Evolutionary conservation across 2,113 vertebrate species (phyloP).

Genomic region (Vidua chalybeata): DNA sequence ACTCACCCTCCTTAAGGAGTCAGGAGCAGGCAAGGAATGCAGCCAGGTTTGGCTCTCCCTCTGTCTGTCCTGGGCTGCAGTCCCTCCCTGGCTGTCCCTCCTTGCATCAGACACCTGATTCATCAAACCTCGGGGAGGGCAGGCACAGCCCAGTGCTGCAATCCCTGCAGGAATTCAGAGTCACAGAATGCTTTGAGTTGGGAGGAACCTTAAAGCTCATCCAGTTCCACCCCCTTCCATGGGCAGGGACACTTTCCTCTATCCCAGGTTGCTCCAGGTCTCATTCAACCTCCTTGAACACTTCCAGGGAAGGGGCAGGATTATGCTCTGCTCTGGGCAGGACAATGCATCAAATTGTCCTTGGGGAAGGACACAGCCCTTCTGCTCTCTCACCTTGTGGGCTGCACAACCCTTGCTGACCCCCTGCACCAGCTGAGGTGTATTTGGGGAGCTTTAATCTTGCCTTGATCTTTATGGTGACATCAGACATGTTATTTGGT

Average conservation of each 20-base stretch:
- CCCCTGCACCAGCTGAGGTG: not conserved
- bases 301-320: not conserved
- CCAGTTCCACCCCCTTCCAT: not conserved
- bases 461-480: not conserved
- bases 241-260: not conserved
- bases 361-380: not conserved
- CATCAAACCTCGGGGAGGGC: not conserved
- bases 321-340: not conserved
- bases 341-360: not conserved
- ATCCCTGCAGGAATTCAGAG: not conserved
- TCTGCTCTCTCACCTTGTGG: not conserved
- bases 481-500: not conserved
- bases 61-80: not conserved
- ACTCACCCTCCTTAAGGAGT: not conserved
- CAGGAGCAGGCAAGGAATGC: not conserved
- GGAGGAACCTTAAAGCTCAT: not conserved
- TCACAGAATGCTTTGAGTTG: not conserved
- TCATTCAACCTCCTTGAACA: rapidly evolving
- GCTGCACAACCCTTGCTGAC: rapidly evolving
- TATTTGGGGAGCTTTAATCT: not conserved
- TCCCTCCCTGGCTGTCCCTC: not conserved
- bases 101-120: not conserved
- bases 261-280: not conserved
- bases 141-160: not conserved
- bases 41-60: not conserved